These are phyloP conservation scores for Ptychodera flava DNA, from an alignment of 35 echinoderm and acorn worm genomes.

Conservation along the genomic window DNA sequence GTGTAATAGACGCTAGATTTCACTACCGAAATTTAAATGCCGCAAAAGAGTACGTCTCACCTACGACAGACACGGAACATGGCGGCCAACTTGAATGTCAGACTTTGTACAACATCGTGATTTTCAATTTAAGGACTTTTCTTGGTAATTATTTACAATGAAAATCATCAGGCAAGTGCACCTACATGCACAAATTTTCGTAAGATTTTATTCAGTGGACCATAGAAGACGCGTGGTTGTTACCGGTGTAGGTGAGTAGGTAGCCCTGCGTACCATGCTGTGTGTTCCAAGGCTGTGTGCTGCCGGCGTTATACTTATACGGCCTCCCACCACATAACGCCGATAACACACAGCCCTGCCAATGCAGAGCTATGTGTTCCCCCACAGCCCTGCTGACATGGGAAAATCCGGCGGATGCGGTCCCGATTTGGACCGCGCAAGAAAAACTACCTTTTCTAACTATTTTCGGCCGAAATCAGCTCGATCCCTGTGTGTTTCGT, in stretches of 20 bases:
- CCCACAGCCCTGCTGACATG: neutral
- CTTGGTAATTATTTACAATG: neutral
- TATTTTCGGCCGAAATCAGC: no score
- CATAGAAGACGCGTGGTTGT: slow-evolving; percentile 21
- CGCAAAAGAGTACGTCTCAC: no score
- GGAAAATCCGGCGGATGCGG: neutral
- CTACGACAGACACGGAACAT: no score
- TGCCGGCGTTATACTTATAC: no score
- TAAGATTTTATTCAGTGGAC: slow-evolving; percentile 4
- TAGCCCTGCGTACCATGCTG: neutral
- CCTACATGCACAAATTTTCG: neutral
- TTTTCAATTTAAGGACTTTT: neutral
- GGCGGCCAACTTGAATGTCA: neutral
- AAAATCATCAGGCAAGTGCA: neutral
- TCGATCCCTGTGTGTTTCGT: no score
- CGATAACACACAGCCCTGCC: neutral
- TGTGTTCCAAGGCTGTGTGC: no score
- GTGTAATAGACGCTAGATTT: no score
- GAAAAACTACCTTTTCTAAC: no score
- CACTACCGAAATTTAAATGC: no score
- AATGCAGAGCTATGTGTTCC: neutral
- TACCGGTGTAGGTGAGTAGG: slow-evolving; percentile 18
- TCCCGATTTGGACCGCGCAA: no score
- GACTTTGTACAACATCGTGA: neutral
- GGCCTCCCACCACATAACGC: no score